phyloP scores from a whole-genome alignment of 1,140 invertebrate species.

The Conopomorpha cramerella region DNA sequence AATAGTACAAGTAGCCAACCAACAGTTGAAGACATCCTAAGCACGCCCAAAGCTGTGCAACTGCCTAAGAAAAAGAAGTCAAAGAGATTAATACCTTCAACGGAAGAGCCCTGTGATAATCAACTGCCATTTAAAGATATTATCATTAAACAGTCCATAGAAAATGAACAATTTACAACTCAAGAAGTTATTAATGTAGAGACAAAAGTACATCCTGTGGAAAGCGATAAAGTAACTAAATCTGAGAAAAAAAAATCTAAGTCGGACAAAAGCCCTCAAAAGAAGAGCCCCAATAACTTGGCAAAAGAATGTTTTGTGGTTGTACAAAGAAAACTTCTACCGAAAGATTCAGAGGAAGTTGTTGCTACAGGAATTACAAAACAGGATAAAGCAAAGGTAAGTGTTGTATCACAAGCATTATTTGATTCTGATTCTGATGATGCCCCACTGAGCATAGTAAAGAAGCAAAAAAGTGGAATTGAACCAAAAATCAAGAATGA shows the following conservation, averaged over 20 bases:
- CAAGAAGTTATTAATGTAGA: constrained; percentile 3
- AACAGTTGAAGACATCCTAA: constrained; percentile 13
- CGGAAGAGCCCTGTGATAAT: constrained; percentile 5
- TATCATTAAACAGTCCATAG: constrained; percentile 2
- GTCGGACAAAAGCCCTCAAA: constrained; percentile 8
- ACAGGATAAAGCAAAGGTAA: constrained; percentile 1
- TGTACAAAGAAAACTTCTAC: constrained; percentile 38
- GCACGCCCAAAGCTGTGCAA: constrained; percentile 15
- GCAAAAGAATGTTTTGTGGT: constrained; percentile 40
- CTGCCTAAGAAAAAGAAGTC: constrained; percentile 22
- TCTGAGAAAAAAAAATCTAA: constrained; percentile 5
- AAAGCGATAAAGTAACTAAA: constrained; percentile 2
- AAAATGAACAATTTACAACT: constrained; percentile 4
- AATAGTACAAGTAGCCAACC: too few relatives aligned
- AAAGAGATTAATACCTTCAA: constrained; percentile 16
- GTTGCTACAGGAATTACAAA: constrained; percentile 3
- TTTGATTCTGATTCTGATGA: constrained; percentile 42
- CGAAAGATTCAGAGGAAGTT: constrained; percentile 10
- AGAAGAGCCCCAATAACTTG: constrained; percentile 29
- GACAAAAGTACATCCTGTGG: background rate
- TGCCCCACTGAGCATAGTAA: constrained; percentile 21
- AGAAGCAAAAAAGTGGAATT: constrained; percentile 11
- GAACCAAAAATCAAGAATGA: constrained; percentile 7
- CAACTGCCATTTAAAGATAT: constrained; percentile 14
- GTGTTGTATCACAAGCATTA: constrained; percentile 11